phyloP scores from a whole-genome alignment of 2,113 vertebrate species.

The Etheostoma spectabile region DNA sequence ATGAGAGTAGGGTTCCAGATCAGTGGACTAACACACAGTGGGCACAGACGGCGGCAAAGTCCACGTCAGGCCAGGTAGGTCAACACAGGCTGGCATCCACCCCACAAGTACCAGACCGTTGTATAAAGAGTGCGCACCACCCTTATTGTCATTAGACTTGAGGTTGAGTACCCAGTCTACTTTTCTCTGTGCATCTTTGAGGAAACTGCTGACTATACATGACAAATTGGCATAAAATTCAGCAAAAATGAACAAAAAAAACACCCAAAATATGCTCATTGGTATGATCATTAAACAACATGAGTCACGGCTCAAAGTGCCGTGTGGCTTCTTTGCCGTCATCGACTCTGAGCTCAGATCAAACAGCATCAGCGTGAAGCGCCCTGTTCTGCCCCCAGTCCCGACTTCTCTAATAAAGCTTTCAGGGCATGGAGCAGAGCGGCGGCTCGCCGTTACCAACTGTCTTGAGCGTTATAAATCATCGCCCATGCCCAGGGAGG shows the following conservation, averaged over 20 bases:
- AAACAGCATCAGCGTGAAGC: constrained; percentile 34
- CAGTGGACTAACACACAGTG: constrained; percentile 42
- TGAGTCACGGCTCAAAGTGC: constrained; percentile 15
- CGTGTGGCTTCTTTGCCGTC: constrained; percentile 38
- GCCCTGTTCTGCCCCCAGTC: not conserved
- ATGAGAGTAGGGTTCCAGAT: constrained; percentile 59
- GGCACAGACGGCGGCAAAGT: constrained; percentile 9
- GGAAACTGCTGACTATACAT: not conserved
- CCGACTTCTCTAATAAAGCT: constrained; percentile 43
- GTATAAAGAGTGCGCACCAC: not conserved
- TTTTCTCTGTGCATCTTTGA: not conserved
- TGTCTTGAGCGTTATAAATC: constrained; percentile 63
- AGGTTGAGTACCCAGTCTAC: not conserved
- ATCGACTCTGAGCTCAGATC: constrained; percentile 20
- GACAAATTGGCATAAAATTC: not conserved
- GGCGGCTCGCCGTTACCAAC: constrained; percentile 12
- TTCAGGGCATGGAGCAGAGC: not conserved
- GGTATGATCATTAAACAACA: constrained; percentile 37
- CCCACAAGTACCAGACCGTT: constrained; percentile 26
- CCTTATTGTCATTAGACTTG: not conserved
- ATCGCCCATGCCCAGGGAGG: constrained; percentile 36
- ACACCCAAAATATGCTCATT: too few relatives aligned
- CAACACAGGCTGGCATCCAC: constrained; percentile 4
- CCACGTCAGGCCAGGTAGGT: constrained; percentile 34
- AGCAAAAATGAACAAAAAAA: not conserved